Conservation (phyloP, 2,113 vertebrate genomes). For the Taurulus bubalis region DNA sequence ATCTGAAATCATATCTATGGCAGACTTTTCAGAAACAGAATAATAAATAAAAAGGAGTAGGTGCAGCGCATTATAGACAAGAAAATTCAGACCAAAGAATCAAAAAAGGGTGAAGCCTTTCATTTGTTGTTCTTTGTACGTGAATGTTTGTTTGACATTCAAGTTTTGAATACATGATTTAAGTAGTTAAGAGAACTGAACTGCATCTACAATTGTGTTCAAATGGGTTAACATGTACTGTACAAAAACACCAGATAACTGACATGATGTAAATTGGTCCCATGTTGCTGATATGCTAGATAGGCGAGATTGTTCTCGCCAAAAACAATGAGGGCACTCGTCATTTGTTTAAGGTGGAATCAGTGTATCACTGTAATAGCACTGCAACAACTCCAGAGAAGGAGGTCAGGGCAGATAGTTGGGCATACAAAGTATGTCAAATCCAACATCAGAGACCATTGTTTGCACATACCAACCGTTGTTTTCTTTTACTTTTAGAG, state of each 20-base stretch:
- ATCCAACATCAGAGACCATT: background rate
- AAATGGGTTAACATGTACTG: background rate
- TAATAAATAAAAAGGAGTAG: background rate
- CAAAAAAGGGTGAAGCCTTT: background rate
- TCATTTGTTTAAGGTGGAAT: background rate
- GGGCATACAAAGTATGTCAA: background rate
- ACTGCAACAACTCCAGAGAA: background rate
- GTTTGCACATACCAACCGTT: background rate
- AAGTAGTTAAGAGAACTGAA: background rate
- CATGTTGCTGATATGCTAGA: background rate
- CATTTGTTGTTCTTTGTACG: background rate
- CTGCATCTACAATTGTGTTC: background rate
- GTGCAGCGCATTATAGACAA: background rate
- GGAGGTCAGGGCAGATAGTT: background rate
- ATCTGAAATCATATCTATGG: conserved; percentile 17
- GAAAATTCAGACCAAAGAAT: background rate
- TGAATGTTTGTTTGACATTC: background rate
- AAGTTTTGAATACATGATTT: background rate
- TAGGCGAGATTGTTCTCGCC: background rate
- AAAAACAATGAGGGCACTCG: background rate
- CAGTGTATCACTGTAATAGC: background rate
- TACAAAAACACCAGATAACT: background rate
- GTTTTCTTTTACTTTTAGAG: too few relatives aligned
- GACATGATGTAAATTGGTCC: background rate
- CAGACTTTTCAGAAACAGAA: conserved; percentile 5